Evolutionary conservation across 2,888 invertebrate species (phyloP).

Genomic region (Noctuana brunneofusca): DNA sequence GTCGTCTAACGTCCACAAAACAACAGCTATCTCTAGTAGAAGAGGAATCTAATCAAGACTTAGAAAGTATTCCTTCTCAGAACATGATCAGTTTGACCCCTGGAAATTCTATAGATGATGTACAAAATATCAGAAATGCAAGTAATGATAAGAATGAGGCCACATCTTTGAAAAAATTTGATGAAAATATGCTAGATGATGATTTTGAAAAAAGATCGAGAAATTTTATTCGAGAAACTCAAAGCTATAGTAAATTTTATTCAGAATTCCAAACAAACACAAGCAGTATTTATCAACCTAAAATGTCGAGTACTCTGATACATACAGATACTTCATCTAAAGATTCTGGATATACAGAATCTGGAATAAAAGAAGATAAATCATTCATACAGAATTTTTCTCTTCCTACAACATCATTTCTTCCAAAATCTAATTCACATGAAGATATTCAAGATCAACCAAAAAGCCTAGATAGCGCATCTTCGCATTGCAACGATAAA

Average conservation of each 20-base stretch:
- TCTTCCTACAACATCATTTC: slow-evolving; percentile 57
- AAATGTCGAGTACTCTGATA: slow-evolving; percentile 61
- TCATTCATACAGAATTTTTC: slow-evolving; percentile 58
- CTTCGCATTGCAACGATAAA: slow-evolving; percentile 58
- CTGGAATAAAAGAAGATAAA: slow-evolving; percentile 66
- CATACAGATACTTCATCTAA: slow-evolving; percentile 72
- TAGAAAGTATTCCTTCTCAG: slow-evolving; percentile 71
- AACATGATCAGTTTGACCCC: slow-evolving; percentile 62
- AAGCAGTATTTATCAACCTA: slow-evolving; percentile 52
- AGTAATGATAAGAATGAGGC: slow-evolving; percentile 46
- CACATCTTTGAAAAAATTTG: slow-evolving; percentile 3
- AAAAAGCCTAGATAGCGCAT: slow-evolving; percentile 66
- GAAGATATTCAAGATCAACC: slow-evolving; percentile 58
- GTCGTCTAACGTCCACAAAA: slow-evolving; percentile 59
- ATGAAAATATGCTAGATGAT: slow-evolving; percentile 4
- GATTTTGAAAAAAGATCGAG: slow-evolving; percentile 46
- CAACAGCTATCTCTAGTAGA: slow-evolving; percentile 78
- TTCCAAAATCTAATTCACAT: slow-evolving; percentile 54
- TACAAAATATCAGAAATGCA: slow-evolving; percentile 36
- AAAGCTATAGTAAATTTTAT: slow-evolving; percentile 68
- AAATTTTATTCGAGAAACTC: slow-evolving; percentile 53
- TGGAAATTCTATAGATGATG: slow-evolving; percentile 53
- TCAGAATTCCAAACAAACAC: slow-evolving; percentile 62
- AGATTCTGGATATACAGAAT: slow-evolving; percentile 75
- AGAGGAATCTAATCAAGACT: slow-evolving; percentile 77